Conservation (phyloP, 2,113 vertebrate genomes). For the Chionodraco myersi region DNA sequence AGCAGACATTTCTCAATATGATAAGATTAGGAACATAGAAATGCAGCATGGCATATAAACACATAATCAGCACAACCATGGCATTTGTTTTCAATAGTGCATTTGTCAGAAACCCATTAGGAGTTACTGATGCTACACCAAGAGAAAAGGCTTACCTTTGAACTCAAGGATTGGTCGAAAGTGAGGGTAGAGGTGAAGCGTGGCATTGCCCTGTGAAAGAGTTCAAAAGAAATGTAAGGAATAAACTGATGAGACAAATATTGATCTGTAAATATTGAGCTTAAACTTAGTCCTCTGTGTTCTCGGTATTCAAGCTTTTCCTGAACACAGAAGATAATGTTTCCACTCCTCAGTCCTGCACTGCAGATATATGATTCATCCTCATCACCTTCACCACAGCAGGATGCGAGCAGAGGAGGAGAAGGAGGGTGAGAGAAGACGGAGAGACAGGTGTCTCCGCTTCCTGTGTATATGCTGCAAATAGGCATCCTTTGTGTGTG, state of each 20-base stretch:
- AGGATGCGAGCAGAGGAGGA: slow-evolving; percentile 44
- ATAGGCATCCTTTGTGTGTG: slow-evolving; percentile 26
- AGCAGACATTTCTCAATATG: too few species aligned
- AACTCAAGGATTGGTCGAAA: slow-evolving; percentile 84
- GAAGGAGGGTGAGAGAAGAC: slow-evolving; percentile 32
- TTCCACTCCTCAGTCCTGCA: slow-evolving; percentile 62
- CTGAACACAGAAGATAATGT: slow-evolving; percentile 64
- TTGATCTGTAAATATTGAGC: neutral
- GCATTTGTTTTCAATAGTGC: neutral
- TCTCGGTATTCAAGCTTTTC: slow-evolving; percentile 36
- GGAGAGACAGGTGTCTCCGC: slow-evolving; percentile 48
- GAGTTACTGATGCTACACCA: neutral
- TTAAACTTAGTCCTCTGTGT: slow-evolving; percentile 34
- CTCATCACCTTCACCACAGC: slow-evolving; percentile 63
- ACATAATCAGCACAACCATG: neutral
- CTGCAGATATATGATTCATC: slow-evolving; percentile 72
- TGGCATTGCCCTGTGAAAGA: slow-evolving; percentile 83
- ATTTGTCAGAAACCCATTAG: slow-evolving; percentile 2
- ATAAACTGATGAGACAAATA: slow-evolving; percentile 31
- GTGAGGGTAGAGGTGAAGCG: slow-evolving; percentile 86
- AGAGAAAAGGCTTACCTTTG: slow-evolving; percentile 80
- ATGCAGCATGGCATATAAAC: neutral
- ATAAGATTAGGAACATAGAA: neutral
- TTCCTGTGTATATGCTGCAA: slow-evolving; percentile 47
- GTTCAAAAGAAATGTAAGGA: slow-evolving; percentile 33